These are phyloP conservation scores for Eurystomus glaucurus DNA, from an alignment of 2,797 vertebrate genomes.

Conservation along the genomic window DNA sequence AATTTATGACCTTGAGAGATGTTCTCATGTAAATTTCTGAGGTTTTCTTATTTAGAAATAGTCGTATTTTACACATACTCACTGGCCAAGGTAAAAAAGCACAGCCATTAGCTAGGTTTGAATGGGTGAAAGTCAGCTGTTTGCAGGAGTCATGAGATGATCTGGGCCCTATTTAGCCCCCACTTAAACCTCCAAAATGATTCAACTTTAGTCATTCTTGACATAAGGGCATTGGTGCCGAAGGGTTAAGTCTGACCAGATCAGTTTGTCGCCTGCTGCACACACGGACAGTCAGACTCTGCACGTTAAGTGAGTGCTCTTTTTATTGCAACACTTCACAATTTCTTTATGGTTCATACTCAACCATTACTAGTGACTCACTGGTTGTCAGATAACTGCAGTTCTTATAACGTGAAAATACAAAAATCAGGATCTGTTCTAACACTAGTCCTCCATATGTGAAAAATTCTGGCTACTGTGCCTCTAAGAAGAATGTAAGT, in stretches of 20 bases:
- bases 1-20: slow-evolving; percentile 55
- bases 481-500: background rate
- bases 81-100: background rate
- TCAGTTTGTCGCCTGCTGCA: background rate
- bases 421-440: background rate
- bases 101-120: background rate
- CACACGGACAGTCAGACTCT: background rate
- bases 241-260: background rate
- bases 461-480: slow-evolving; percentile 10
- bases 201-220: background rate
- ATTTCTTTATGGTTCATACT: background rate
- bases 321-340: background rate
- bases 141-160: background rate
- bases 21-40: background rate
- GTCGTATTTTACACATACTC: background rate
- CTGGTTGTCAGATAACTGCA: background rate
- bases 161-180: background rate
- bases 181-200: background rate
- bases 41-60: background rate
- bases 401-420: background rate
- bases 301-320: background rate
- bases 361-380: background rate
- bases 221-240: background rate
- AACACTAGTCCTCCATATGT: background rate
- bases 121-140: background rate